Conservation (phyloP, 2,113 vertebrate species). For the Atherinomorus stipes region DNA sequence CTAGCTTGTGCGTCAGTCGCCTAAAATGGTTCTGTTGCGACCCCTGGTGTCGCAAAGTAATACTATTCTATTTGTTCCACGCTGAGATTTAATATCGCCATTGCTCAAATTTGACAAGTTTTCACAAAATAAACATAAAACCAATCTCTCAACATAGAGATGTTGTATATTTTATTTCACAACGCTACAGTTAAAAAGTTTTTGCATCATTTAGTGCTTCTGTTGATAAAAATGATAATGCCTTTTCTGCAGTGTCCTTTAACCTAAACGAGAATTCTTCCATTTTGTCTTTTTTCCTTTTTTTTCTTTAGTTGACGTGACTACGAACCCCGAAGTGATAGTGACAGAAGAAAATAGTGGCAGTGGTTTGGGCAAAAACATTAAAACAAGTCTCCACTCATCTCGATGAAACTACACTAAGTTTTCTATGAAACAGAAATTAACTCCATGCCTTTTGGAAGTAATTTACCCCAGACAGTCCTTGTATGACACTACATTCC, state of each 20-base stretch:
- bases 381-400: too few relatives aligned
- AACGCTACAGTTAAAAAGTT: too few relatives aligned
- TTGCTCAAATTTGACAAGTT: neutral
- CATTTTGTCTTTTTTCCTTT: neutral
- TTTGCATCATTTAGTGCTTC: too few relatives aligned
- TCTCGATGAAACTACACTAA: neutral
- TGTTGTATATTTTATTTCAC: neutral
- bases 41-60: constrained; percentile 60
- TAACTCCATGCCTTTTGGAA: constrained; percentile 13
- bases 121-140: neutral
- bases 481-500: neutral
- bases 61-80: neutral
- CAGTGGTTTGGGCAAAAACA: neutral
- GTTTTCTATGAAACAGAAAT: constrained; percentile 5
- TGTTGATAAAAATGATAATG: too few relatives aligned
- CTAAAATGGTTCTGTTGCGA: constrained; percentile 39
- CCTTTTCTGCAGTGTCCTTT: neutral
- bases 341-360: neutral
- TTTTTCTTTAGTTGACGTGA: neutral
- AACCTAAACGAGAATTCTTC: neutral
- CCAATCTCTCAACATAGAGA: neutral
- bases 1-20: neutral
- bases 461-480: neutral
- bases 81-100: neutral
- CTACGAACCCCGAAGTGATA: neutral